Percentiles rank a stretch among this genome's conserved stretches.
Conservation (phyloP, 2,888 invertebrate species). For the Blera fallax region DNA sequence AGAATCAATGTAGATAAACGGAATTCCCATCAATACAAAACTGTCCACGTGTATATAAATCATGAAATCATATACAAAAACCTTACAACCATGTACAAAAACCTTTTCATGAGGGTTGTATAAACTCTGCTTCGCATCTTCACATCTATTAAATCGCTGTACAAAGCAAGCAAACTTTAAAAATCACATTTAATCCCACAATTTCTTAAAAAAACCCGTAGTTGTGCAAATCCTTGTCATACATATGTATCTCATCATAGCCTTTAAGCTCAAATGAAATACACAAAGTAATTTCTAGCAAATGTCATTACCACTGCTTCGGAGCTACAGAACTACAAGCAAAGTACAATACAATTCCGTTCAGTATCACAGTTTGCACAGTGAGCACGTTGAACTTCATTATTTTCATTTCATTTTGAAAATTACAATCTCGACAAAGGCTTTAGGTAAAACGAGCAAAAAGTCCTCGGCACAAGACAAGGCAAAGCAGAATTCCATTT, state of each 20-base stretch:
- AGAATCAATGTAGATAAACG: no score
- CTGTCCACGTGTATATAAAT: no score
- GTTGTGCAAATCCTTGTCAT: no score
- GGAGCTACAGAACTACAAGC: neutral
- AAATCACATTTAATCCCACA: no score
- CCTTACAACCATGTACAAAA: no score
- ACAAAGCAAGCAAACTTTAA: no score
- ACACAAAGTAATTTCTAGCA: neutral
- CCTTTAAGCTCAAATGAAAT: neutral
- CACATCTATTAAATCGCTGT: no score
- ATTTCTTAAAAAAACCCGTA: no score
- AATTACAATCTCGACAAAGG: constrained; percentile 21
- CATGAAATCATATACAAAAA: no score
- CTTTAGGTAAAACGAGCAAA: constrained; percentile 12
- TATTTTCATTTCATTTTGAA: constrained; percentile 45
- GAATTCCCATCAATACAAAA: no score
- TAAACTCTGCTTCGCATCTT: no score
- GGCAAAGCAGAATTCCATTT: constrained; percentile 43
- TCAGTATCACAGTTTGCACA: neutral
- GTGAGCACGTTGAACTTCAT: constrained; percentile 11
- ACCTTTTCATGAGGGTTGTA: no score
- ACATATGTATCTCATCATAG: neutral
- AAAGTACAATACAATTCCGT: constrained; percentile 10
- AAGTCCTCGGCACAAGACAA: constrained; percentile 25
- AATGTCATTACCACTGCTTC: neutral